Percentiles rank a stretch among this genome's conserved stretches.
Conservation (phyloP, 23 tunicate genomes). For the Halocynthia roretzi region DNA sequence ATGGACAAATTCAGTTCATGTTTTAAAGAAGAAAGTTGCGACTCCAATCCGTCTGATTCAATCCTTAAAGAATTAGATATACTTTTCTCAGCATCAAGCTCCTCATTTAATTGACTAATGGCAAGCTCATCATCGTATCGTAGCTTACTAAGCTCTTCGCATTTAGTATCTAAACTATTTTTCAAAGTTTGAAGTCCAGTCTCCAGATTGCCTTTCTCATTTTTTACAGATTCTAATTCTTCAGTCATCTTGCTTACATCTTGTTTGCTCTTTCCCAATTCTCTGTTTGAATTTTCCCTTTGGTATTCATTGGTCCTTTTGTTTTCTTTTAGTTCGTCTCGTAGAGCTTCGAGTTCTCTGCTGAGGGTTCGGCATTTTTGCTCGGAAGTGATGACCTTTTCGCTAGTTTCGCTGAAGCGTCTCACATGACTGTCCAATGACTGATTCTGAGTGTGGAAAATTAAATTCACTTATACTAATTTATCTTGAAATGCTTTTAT, state of each 20-base stretch:
- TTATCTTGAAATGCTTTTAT: too few relatives aligned
- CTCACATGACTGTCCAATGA: constrained; percentile 1
- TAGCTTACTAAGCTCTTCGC: neutral
- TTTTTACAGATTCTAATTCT: neutral
- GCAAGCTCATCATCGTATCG: neutral
- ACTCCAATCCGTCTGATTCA: neutral
- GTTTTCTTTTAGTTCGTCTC: neutral
- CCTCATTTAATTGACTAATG: neutral
- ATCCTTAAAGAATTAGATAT: neutral
- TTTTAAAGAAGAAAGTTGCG: neutral
- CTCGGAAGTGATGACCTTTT: constrained; percentile 3
- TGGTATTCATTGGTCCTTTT: neutral
- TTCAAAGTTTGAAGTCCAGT: neutral
- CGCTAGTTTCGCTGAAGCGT: neutral
- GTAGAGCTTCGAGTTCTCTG: neutral
- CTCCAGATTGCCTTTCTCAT: neutral
- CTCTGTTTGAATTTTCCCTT: neutral
- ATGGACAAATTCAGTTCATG: too few relatives aligned
- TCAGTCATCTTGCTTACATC: neutral
- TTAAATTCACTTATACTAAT: neutral
- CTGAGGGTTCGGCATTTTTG: neutral
- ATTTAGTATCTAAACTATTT: neutral
- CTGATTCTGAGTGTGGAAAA: neutral
- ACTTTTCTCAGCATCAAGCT: neutral
- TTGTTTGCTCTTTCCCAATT: neutral